A percentile compares a stretch with the other conserved stretches of the same genome.
These are phyloP conservation scores for Glomeris maerens DNA, from an alignment of 1,140 invertebrate genomes.

Conservation along the genomic window DNA sequence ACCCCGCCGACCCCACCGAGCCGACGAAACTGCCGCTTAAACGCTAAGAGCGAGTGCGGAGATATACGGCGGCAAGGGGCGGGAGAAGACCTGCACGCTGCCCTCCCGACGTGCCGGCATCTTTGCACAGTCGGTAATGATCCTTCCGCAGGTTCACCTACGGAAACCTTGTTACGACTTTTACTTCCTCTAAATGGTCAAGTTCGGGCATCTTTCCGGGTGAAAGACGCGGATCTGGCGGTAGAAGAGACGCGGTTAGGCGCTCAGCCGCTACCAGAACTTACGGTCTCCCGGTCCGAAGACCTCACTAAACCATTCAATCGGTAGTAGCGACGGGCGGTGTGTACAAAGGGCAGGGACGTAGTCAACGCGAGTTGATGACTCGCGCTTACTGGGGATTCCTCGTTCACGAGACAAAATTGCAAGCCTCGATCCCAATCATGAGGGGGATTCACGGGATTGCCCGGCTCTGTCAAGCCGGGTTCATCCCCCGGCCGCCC, in stretches of 20 bases:
- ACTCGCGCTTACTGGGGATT: conserved; percentile 75
- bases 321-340: conserved; percentile 80
- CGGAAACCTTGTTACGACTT: conserved; percentile 80
- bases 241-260: neutral
- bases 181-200: conserved; percentile 50
- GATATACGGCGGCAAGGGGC: too few relatives aligned
- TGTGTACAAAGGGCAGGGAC: conserved; percentile 79
- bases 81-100: too few relatives aligned
- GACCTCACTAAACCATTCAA: conserved; percentile 52
- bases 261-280: neutral
- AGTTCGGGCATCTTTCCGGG: conserved; percentile 6
- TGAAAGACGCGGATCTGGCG: neutral
- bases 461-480: conserved; percentile 50
- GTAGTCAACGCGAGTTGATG: conserved; percentile 71
- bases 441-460: conserved; percentile 60
- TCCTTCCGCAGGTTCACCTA: conserved; percentile 77
- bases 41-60: too few relatives aligned
- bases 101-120: too few relatives aligned
- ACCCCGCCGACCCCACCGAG: too few relatives aligned
- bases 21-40: too few relatives aligned
- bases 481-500: conserved; percentile 24
- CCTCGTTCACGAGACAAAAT: conserved; percentile 69
- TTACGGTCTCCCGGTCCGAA: conserved; percentile 12
- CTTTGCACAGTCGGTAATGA: conserved; percentile 42
- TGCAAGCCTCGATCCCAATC: conserved; percentile 67